These are phyloP conservation scores for Eudasyphora cyanicolor DNA, from an alignment of 2,888 invertebrate genomes.

Conservation along the genomic window DNA sequence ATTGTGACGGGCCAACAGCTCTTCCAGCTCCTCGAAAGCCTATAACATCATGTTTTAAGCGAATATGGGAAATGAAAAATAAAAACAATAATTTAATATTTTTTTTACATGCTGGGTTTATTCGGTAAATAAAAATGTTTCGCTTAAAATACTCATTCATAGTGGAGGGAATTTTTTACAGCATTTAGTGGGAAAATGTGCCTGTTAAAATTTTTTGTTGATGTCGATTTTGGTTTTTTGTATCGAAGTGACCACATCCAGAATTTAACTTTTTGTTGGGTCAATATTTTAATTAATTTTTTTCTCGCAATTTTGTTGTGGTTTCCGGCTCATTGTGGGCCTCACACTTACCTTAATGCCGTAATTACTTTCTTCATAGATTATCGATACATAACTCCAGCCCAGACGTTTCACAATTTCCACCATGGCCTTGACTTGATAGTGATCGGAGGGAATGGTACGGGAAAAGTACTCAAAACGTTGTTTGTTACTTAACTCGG, in stretches of 20 bases:
- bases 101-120: too few species aligned
- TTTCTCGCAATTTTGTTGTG: not conserved
- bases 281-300: not conserved
- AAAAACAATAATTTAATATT: too few species aligned
- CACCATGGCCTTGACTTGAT: conserved; percentile 97
- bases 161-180: too few species aligned
- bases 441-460: conserved; percentile 96
- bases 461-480: conserved; percentile 96
- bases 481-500: conserved; percentile 95
- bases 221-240: not conserved
- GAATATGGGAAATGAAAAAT: conserved; percentile 25
- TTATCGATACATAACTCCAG: conserved; percentile 97
- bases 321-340: not conserved
- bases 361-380: conserved; percentile 97
- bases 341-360: conserved; percentile 89
- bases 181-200: too few species aligned
- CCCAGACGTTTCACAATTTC: conserved; percentile 92
- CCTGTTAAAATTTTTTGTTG: not conserved
- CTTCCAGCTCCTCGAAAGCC: conserved; percentile 97
- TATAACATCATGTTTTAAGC: conserved; percentile 78
- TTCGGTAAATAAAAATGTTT: too few species aligned
- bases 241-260: too few species aligned
- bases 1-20: conserved; percentile 88
- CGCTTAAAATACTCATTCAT: too few species aligned
- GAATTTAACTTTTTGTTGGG: not conserved